phyloP scores from a whole-genome alignment of 2,113 vertebrate species.

The Carassius carassius region DNA sequence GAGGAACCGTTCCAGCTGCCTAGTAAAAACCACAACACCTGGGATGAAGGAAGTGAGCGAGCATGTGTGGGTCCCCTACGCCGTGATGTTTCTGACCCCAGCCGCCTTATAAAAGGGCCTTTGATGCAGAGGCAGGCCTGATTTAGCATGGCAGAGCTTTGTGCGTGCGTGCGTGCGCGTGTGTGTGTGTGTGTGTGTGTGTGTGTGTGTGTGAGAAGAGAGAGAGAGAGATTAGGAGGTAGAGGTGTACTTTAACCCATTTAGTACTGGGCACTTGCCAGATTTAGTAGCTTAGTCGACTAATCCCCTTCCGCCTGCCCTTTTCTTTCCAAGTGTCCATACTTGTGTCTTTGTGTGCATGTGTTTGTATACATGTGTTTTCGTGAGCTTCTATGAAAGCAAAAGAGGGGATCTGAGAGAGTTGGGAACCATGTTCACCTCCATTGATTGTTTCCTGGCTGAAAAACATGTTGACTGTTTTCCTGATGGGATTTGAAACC shows the following conservation, averaged over 20 bases:
- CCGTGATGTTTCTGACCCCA: conserved; percentile 39
- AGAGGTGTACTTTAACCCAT: conserved; percentile 73
- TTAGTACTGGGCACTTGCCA: conserved; percentile 74
- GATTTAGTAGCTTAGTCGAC: conserved; percentile 70
- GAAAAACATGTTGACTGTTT: conserved; percentile 15
- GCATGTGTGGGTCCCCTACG: conserved; percentile 32
- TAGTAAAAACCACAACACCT: conserved; percentile 52
- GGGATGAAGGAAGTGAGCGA: conserved; percentile 44
- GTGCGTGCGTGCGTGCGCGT: conserved; percentile 32
- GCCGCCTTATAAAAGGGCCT: conserved; percentile 42
- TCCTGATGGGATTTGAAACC: conserved; percentile 32
- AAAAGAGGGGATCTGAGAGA: not conserved
- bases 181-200: not conserved
- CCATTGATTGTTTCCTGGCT: conserved; percentile 50
- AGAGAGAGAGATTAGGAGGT: conserved; percentile 1
- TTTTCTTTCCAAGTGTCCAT: conserved; percentile 51
- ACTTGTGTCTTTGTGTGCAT: conserved; percentile 36
- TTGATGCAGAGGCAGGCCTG: conserved; percentile 45
- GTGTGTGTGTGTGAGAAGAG: not conserved
- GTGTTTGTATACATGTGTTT: not conserved
- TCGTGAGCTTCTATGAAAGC: conserved; percentile 1
- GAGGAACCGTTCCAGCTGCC: conserved; percentile 40
- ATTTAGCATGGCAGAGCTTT: conserved; percentile 36
- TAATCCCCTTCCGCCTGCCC: conserved; percentile 72
- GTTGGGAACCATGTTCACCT: conserved; percentile 55